Percentiles rank a stretch among this genome's conserved stretches.
Conservation (phyloP, 2,113 vertebrate genomes). For the Numida meleagris region DNA sequence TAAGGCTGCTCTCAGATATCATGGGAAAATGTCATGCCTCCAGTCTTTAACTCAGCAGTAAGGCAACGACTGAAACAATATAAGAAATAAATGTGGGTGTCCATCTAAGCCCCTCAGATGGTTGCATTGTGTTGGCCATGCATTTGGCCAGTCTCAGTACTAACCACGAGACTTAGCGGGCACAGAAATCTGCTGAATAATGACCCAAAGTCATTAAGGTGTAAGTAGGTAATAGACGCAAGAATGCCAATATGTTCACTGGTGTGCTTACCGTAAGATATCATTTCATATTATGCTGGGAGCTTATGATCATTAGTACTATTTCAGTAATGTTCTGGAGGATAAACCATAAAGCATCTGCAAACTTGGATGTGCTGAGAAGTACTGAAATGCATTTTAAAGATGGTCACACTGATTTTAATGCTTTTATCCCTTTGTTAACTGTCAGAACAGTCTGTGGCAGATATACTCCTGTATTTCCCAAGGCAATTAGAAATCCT, state of each 20-base stretch:
- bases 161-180: background rate
- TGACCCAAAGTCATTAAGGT: background rate
- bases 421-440: background rate
- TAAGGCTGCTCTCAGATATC: background rate
- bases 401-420: background rate
- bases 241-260: background rate
- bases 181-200: background rate
- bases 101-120: background rate
- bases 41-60: background rate
- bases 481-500: background rate
- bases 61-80: background rate
- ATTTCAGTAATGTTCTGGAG: background rate
- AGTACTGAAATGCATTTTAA: constrained; percentile 9
- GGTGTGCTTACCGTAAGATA: background rate
- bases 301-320: background rate
- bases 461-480: background rate
- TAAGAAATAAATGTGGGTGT: background rate
- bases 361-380: background rate
- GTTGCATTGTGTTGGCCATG: background rate
- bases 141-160: background rate
- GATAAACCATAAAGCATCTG: background rate
- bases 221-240: background rate
- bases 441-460: background rate
- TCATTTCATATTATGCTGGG: background rate
- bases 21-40: background rate